Evolutionary conservation across 2,888 invertebrate species (phyloP), one percentile per base, ranked within the genome.

Genomic region (Euzetes globulus): DNA sequence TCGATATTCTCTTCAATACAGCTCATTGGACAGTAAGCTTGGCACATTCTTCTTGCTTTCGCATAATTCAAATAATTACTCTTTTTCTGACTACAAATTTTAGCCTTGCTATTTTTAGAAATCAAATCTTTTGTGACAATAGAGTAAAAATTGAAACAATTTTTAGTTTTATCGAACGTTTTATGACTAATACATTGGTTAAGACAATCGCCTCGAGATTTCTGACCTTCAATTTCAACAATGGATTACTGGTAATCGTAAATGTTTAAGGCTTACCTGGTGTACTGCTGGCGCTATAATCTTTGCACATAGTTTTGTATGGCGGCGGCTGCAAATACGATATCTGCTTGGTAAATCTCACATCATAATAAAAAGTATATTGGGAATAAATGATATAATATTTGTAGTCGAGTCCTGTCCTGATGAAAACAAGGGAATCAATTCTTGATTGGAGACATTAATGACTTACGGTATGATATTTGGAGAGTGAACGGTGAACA

Each of bases 181-280:
- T 68, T 17, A 11, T 9, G 17, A 27, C 19, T 72, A 17, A 73
- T 73, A 27, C 73, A 73, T 13, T 33, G 5, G 22, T 29, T 73
- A n/a, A 71, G 17, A 52, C 73, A 73, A 27, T 27, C n/a, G 22
- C 65, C 73, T 4, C 65, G 45, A 29, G 73, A 65, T 25, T 41
- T 33, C 25, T 65, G 29, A 15, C 37, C 68, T 68, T n/a, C 0
- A 68, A 19, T 25, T 19, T 4, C 9, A 22, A n/a, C n/a, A n/a
- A n/a, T n/a, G n/a, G n/a, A n/a, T n/a, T n/a, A n/a, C n/a, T n/a
- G n/a, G n/a, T n/a, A n/a, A n/a, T n/a, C n/a, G n/a, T n/a, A n/a
- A n/a, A n/a, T n/a, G 17, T 7, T 50, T n/a, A 13, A 50, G 19
- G 13, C 5, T 11, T n/a, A 50, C 50, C 50, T 50, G 17, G 17